Conservation (phyloP, 2,888 invertebrate genomes). For the Nomada hirtipes region DNA sequence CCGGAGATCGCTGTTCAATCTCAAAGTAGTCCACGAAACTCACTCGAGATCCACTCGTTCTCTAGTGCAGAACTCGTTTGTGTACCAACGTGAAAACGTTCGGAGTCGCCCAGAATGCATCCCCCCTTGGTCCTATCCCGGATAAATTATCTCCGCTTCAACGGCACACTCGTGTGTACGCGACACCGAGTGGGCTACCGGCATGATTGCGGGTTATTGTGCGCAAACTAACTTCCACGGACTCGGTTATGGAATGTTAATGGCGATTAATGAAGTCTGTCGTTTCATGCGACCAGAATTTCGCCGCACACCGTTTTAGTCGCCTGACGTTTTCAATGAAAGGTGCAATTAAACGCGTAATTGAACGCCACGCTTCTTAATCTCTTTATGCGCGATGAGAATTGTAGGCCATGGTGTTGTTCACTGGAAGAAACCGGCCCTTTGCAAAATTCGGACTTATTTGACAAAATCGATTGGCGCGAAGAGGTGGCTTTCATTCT, state of each 20-base stretch:
- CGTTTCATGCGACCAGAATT: constrained; percentile 11
- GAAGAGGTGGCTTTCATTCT: too few species aligned
- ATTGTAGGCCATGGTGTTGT: too few species aligned
- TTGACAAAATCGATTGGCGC: too few species aligned
- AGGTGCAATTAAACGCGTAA: neutral
- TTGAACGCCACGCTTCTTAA: too few species aligned
- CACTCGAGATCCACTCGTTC: constrained; percentile 32
- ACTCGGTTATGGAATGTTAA: constrained; percentile 44
- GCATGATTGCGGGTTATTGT: constrained; percentile 53
- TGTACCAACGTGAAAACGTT: constrained; percentile 32
- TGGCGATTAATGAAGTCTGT: constrained; percentile 44
- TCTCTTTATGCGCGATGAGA: too few species aligned
- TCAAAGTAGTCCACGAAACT: constrained; percentile 65
- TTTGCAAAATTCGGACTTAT: too few species aligned
- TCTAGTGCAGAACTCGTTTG: constrained; percentile 14
- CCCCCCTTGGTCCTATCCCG: neutral
- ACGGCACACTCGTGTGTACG: constrained; percentile 23
- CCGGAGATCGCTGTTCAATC: constrained; percentile 74
- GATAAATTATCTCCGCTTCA: constrained; percentile 46
- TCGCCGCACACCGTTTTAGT: neutral
- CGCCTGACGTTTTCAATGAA: neutral
- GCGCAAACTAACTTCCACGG: constrained; percentile 36
- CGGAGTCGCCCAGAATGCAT: constrained; percentile 17
- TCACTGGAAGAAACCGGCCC: too few species aligned
- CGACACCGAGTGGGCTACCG: constrained; percentile 42